Evolutionary conservation across 2,797 vertebrate genomes (phyloP).

Genomic region (Eleutherodactylus coqui): DNA sequence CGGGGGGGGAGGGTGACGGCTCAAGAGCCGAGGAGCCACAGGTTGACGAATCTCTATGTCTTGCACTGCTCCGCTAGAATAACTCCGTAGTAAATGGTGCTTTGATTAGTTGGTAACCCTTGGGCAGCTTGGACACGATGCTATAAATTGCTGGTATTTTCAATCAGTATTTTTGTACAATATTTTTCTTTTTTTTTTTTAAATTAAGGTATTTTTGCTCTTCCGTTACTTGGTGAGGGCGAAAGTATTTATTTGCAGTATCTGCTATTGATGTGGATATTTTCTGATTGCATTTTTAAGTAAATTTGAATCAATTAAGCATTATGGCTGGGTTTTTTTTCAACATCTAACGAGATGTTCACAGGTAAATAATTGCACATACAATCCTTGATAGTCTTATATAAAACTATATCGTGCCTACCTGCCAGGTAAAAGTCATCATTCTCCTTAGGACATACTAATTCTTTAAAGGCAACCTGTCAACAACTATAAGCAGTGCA

Average conservation of each 20-base stretch:
- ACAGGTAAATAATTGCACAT: background rate
- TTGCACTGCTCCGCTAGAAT: constrained; percentile 13
- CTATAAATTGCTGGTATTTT: constrained; percentile 60
- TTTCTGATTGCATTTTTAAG: constrained; percentile 62
- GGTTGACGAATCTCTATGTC: background rate
- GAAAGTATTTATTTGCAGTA: constrained; percentile 68
- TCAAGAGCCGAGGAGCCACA: background rate
- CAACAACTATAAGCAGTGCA: too few relatives aligned
- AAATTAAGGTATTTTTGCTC: constrained; percentile 58
- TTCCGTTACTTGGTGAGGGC: constrained; percentile 66
- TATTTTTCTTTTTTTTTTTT: constrained; percentile 57
- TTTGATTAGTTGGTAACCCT: constrained; percentile 10
- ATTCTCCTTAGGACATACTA: too few relatives aligned
- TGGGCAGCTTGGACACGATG: constrained; percentile 30
- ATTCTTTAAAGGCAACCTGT: too few relatives aligned
- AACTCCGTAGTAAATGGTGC: constrained; percentile 43
- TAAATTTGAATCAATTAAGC: constrained; percentile 52
- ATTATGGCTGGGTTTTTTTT: constrained; percentile 23
- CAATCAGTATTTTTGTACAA: constrained; percentile 71
- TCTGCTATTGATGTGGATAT: constrained; percentile 65
- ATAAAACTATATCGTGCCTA: background rate
- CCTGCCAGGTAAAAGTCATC: background rate
- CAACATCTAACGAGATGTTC: too few relatives aligned
- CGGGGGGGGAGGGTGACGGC: background rate
- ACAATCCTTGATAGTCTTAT: background rate